phyloP scores from a whole-genome alignment of 2,113 vertebrate genomes.

The Myiagra hebetior region DNA sequence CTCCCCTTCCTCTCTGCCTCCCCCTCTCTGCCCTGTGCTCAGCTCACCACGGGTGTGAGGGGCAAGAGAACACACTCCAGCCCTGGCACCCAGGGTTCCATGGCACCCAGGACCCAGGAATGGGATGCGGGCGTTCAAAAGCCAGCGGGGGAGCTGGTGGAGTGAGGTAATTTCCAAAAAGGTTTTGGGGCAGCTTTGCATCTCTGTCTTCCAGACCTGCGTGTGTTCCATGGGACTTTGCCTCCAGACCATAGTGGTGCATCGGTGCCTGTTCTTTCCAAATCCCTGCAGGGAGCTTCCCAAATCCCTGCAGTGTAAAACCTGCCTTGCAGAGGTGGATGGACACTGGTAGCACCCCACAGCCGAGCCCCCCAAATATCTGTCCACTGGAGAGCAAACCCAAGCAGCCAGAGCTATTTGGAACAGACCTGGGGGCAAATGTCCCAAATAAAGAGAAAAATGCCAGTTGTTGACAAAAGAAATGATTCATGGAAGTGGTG shows the following conservation, averaged over 20 bases:
- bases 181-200: background rate
- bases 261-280: background rate
- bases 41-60: background rate
- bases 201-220: background rate
- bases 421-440: background rate
- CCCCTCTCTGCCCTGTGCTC: background rate
- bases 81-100: background rate
- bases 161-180: background rate
- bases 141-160: background rate
- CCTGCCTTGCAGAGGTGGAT: background rate
- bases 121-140: background rate
- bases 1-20: background rate
- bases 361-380: background rate
- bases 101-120: background rate
- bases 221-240: background rate
- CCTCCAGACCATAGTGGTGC: accelerated
- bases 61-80: background rate
- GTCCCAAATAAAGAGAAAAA: background rate
- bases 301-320: background rate
- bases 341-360: background rate
- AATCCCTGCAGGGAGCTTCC: background rate
- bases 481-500: background rate
- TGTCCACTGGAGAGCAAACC: background rate
- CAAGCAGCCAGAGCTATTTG: background rate
- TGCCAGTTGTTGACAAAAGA: background rate